phyloP scores from a whole-genome alignment of 2,888 invertebrate species.

The Meteorus cinctellus region DNA sequence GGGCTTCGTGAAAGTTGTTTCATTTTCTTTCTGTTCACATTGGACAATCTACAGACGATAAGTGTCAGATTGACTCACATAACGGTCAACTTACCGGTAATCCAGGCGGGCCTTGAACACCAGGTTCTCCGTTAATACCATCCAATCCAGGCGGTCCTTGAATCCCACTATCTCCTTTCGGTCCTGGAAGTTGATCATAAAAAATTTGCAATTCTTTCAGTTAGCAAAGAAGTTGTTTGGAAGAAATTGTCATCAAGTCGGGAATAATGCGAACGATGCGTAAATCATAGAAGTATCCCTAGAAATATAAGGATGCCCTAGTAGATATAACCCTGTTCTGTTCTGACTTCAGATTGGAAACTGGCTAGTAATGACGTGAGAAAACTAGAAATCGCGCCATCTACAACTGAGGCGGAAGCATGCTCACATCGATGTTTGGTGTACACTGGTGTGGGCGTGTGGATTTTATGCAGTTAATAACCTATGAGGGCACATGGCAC shows the following conservation, averaged over 20 bases:
- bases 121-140: constrained; percentile 85
- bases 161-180: constrained; percentile 83
- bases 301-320: neutral
- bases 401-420: too few relatives aligned
- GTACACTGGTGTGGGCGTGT: too few relatives aligned
- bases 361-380: too few relatives aligned
- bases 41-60: too few relatives aligned
- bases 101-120: constrained; percentile 91
- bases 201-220: neutral
- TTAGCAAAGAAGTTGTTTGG: neutral
- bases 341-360: too few relatives aligned
- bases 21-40: too few relatives aligned
- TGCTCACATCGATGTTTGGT: too few relatives aligned
- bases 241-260: constrained; percentile 10
- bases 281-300: neutral
- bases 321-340: too few relatives aligned
- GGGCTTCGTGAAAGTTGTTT: too few relatives aligned
- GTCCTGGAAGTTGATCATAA: constrained; percentile 75
- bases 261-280: constrained; percentile 22
- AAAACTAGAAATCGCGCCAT: too few relatives aligned
- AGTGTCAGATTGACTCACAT: neutral
- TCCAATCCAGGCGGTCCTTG: constrained; percentile 84
- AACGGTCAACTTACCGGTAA: constrained; percentile 79
- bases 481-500: too few relatives aligned
- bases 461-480: too few relatives aligned